These are phyloP conservation scores for Pentalonia nigronervosa DNA, from an alignment of 1,140 invertebrate genomes.

Conservation along the genomic window DNA sequence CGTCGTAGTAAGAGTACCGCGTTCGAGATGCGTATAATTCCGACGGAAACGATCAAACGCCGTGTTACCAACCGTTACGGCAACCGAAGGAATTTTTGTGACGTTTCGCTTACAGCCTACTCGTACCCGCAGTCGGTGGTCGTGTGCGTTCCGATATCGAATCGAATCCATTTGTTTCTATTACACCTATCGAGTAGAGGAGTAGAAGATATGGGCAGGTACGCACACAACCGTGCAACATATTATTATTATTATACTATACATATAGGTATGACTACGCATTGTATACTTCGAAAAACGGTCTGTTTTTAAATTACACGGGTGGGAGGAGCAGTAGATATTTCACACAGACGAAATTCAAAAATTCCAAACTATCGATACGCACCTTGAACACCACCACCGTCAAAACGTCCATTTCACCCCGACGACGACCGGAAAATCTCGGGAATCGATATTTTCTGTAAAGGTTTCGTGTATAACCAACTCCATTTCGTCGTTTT, in stretches of 20 bases:
- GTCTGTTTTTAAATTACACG: not conserved
- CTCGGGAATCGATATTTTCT: not conserved
- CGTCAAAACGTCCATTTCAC: not conserved
- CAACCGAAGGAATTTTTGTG: not conserved
- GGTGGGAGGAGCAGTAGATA: not conserved
- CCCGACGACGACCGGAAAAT: conserved; percentile 1
- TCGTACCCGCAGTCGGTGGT: not conserved
- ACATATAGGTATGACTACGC: too few species aligned
- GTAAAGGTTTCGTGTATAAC: not conserved
- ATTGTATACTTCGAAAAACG: not conserved
- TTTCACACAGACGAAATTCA: not conserved
- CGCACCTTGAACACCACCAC: not conserved
- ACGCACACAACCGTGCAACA: too few species aligned
- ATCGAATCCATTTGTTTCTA: not conserved
- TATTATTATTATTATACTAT: too few species aligned
- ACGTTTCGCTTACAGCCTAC: too few species aligned
- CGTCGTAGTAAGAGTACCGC: too few species aligned
- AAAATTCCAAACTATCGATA: not conserved
- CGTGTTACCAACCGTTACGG: not conserved
- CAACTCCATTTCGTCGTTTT: not conserved
- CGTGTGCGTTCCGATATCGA: not conserved
- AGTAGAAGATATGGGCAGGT: too few species aligned
- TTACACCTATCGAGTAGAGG: too few species aligned
- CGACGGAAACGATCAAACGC: not conserved
- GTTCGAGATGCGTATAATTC: not conserved